Percentiles rank a stretch among this genome's conserved stretches.
Evolutionary conservation across 2,797 vertebrate genomes (phyloP).

Genomic region (Peromyscus attwateri): DNA sequence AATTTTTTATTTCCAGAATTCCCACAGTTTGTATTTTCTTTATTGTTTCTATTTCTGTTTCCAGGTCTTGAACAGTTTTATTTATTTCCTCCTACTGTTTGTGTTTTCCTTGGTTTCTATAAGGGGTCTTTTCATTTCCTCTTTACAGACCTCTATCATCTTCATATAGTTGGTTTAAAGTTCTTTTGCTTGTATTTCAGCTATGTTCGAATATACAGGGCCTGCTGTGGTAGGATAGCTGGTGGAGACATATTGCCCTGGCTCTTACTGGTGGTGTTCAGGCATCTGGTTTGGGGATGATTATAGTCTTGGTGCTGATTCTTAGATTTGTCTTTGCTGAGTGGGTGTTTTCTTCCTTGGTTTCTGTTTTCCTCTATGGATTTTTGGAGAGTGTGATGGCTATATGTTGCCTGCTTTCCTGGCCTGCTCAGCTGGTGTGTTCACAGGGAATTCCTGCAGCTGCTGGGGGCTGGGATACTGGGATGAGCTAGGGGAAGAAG

Average conservation of each 20-base stretch:
- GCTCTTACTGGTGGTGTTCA: neutral
- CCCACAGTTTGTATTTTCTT: neutral
- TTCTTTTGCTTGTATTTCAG: neutral
- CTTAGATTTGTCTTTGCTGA: neutral
- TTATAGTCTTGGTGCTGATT: neutral
- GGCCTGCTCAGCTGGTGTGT: neutral
- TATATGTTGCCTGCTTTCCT: neutral
- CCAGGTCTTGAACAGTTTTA: neutral
- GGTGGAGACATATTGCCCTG: neutral
- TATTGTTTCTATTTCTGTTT: neutral
- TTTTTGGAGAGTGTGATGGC: neutral
- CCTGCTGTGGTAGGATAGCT: neutral
- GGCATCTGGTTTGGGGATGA: neutral
- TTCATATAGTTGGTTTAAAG: neutral
- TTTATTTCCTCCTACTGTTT: neutral
- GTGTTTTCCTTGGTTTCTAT: neutral
- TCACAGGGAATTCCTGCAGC: neutral
- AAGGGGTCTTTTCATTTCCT: neutral
- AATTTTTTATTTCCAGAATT: neutral
- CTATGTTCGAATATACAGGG: neutral
- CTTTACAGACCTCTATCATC: neutral
- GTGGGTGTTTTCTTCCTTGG: neutral
- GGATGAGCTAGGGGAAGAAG: neutral
- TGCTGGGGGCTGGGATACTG: neutral
- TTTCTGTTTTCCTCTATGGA: neutral